A percentile compares a stretch with the other conserved stretches of the same genome.
Evolutionary conservation across 2,113 vertebrate species (phyloP).

Genomic region (Bostrychus sinensis): DNA sequence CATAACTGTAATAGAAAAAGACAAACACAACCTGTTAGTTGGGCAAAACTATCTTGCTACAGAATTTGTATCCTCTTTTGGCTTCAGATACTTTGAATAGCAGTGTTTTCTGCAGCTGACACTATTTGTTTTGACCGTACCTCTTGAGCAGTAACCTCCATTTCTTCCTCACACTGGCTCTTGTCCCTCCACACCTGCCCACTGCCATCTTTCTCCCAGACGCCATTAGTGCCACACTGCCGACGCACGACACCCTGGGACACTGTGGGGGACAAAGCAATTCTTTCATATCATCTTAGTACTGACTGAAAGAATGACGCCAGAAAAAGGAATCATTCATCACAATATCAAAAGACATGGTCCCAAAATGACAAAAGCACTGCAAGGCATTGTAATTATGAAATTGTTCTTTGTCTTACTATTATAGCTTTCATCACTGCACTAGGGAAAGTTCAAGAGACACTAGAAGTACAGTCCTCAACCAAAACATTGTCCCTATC

Average conservation of each 20-base stretch:
- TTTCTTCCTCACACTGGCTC: slow-evolving; percentile 81
- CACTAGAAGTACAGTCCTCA: too few species aligned
- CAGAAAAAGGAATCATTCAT: background rate
- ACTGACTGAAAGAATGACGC: background rate
- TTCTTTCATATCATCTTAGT: background rate
- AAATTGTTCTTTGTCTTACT: too few species aligned
- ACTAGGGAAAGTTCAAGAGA: background rate
- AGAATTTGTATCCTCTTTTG: background rate
- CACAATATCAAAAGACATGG: background rate
- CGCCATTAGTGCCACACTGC: slow-evolving; percentile 80
- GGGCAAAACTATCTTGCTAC: too few species aligned
- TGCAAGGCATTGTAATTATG: background rate
- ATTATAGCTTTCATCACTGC: background rate
- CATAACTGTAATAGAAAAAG: slow-evolving; percentile 65
- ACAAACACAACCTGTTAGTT: slow-evolving; percentile 5
- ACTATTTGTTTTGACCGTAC: slow-evolving; percentile 27
- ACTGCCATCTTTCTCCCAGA: slow-evolving; percentile 78
- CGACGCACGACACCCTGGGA: slow-evolving; percentile 81
- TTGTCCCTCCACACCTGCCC: slow-evolving; percentile 83
- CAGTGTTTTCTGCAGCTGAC: background rate
- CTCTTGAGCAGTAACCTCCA: slow-evolving; percentile 78
- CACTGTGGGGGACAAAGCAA: slow-evolving; percentile 69
- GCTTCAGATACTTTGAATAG: background rate
- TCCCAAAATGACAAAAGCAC: background rate
- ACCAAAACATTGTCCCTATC: background rate